Percentiles rank a stretch among this genome's conserved stretches.
These are phyloP conservation scores for Rhinolophus sinicus DNA, from an alignment of 2,113 vertebrate genomes.

Conservation along the genomic window DNA sequence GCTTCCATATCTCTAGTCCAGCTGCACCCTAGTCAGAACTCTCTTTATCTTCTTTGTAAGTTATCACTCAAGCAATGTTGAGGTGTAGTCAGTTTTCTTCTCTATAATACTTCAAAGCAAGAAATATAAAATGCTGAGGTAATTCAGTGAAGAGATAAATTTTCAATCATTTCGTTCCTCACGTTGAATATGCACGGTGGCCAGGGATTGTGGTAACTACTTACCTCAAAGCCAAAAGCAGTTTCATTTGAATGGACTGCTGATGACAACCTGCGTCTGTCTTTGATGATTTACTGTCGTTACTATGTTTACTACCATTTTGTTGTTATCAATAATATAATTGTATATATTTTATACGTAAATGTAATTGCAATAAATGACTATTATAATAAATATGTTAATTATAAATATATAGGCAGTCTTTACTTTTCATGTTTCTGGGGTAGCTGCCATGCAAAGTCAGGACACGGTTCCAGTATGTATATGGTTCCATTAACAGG, in stretches of 20 bases:
- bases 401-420: background rate
- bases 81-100: background rate
- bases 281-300: background rate
- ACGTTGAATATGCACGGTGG: background rate
- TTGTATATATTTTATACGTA: background rate
- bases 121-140: background rate
- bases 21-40: background rate
- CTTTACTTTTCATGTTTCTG: background rate
- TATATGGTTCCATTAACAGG: background rate
- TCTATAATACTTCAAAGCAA: background rate
- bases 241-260: background rate
- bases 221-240: background rate
- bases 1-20: background rate
- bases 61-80: background rate
- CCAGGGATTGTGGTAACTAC: background rate
- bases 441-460: background rate
- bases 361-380: background rate
- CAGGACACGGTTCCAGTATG: background rate
- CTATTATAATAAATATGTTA: background rate
- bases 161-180: background rate
- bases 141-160: background rate
- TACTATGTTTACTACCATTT: background rate
- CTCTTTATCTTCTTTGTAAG: background rate
- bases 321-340: background rate
- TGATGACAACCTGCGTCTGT: background rate